Conservation (phyloP, 2,797 vertebrate species). For the Sardinella longiceps region DNA sequence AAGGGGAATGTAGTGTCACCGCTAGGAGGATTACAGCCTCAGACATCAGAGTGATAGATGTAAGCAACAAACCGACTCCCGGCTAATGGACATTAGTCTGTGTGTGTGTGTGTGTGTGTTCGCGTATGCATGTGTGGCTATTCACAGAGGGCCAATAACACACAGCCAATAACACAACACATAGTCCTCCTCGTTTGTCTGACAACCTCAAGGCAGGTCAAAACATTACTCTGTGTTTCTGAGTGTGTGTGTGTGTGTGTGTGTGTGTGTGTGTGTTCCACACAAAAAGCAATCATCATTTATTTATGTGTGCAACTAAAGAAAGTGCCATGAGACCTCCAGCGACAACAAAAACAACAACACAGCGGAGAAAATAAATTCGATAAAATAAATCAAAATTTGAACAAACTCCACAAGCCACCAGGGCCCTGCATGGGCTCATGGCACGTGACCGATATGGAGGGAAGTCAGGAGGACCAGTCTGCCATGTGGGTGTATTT, state of each 20-base stretch:
- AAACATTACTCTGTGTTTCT: not conserved
- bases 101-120: not conserved
- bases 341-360: not conserved
- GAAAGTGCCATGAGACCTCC: not conserved
- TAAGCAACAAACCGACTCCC: not conserved
- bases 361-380: not conserved
- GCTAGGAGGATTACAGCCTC: not conserved
- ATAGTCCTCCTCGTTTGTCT: not conserved
- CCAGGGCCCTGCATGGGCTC: not conserved
- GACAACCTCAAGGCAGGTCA: not conserved
- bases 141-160: not conserved
- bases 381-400: not conserved
- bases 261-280: not conserved
- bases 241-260: not conserved
- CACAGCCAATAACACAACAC: not conserved
- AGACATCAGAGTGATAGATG: not conserved
- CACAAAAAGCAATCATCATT: not conserved
- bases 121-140: not conserved
- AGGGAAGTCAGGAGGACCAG: not conserved
- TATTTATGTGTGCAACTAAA: slow-evolving; percentile 1
- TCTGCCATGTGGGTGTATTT: not conserved
- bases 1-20: not conserved
- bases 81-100: slow-evolving; percentile 9
- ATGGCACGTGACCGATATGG: not conserved
- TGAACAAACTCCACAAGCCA: not conserved